Evolutionary conservation across 2,888 invertebrate genomes (phyloP), one percentile per base, ranked within the genome.

Genomic region (Empis livida): DNA sequence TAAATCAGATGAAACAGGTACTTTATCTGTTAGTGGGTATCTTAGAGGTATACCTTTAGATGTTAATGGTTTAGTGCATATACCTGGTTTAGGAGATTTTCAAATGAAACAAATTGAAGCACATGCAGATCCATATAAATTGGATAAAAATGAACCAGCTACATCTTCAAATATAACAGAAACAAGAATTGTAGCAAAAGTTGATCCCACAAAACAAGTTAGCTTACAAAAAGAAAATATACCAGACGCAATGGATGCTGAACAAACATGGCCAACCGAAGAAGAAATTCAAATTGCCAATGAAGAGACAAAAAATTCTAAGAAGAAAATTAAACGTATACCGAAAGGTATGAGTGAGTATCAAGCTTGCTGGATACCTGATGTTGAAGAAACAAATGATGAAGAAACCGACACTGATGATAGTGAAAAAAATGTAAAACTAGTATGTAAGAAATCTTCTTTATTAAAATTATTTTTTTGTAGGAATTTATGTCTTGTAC

Each of bases 261-360:
- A 96, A 64, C 96, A 96, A 70, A 95, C 94, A 1, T 95, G 93
- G 92, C 95, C 96, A 0, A 93, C 93, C 14, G 84, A 85, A 54
- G 91, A 94, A 61, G 94, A 95, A 70, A 77, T 93, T 51, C 77
- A 78, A 53, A 76, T 81, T 56, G 83, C 88, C 13, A 81, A 67
- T 48, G 56, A 59, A 43, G 67, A 68, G 48, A 64, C 64, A 0
- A 79, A 77, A 55, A 79, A 77, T 57, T 75, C 72, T 44, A 78
- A 74, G 54, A 84, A 82, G 64, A 72, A 81, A 8, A 82, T 93
- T 15, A 87, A 85, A 60, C 75, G 75, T 54, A 83, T 95, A 10
- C 95, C 95, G 0, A 92, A 91, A 70, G 97, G 97, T 27, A 95
- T 92, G 71, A 96, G 96, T 4, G 90, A 89, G 47, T 99, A 99